A percentile compares a stretch with the other conserved stretches of the same genome.
Evolutionary conservation across 2,888 invertebrate species (phyloP).

Genomic region (Frankliniella fusca): DNA sequence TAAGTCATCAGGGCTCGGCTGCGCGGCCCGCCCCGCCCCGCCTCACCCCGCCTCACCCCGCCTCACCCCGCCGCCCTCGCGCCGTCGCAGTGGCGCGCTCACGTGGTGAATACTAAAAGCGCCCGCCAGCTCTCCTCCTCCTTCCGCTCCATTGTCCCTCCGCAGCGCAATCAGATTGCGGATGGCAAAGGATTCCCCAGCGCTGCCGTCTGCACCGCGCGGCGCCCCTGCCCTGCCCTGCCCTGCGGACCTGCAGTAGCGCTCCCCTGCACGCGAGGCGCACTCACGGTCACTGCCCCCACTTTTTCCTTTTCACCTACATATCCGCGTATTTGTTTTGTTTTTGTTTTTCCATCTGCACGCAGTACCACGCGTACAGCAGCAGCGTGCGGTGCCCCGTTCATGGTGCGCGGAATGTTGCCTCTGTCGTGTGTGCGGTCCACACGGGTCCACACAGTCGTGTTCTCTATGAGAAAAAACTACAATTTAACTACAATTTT

Average conservation of each 20-base stretch:
- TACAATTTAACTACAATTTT: too few relatives aligned
- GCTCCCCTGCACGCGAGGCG: background rate
- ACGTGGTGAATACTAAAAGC: background rate
- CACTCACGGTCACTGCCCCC: background rate
- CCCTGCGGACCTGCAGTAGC: background rate
- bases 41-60: too few relatives aligned
- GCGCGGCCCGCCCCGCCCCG: too few relatives aligned
- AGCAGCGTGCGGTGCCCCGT: background rate
- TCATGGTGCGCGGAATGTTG: too few relatives aligned
- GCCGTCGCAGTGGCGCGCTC: background rate
- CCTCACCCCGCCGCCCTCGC: background rate
- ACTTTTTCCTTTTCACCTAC: background rate
- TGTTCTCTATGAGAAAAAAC: too few relatives aligned
- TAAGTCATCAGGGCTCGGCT: too few relatives aligned
- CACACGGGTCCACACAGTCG: too few relatives aligned
- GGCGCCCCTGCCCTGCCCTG: too few relatives aligned
- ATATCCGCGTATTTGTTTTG: background rate
- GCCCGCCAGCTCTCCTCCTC: background rate
- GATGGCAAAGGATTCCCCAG: too few relatives aligned
- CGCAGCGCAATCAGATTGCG: too few relatives aligned
- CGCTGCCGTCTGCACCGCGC: too few relatives aligned
- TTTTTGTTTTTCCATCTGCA: background rate
- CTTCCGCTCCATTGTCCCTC: constrained; percentile 5
- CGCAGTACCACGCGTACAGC: background rate
- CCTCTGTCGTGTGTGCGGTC: too few relatives aligned